Evolutionary conservation across 2,113 vertebrate genomes (phyloP).

Genomic region (Leuciscus idus): DNA sequence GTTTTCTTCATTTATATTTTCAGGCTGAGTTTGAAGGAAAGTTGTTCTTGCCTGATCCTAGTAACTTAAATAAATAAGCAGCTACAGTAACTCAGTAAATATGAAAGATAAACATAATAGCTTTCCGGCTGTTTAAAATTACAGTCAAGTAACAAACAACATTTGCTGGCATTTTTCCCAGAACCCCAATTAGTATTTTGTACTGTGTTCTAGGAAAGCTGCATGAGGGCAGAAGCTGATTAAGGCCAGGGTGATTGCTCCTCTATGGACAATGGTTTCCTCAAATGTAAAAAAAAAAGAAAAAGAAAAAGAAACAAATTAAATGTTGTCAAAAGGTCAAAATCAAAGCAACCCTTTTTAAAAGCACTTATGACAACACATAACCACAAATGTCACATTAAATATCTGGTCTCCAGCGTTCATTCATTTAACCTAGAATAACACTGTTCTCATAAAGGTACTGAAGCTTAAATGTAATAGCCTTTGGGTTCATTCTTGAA

Average conservation of each 20-base stretch:
- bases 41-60: background rate
- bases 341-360: background rate
- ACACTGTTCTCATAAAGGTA: background rate
- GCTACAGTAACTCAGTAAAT: background rate
- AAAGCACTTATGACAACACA: background rate
- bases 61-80: background rate
- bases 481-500: background rate
- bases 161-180: constrained; percentile 16
- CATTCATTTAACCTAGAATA: background rate
- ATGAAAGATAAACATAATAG: background rate
- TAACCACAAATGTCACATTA: background rate
- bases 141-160: constrained; percentile 4
- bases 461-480: background rate
- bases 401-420: background rate
- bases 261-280: background rate
- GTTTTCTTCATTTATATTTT: no score
- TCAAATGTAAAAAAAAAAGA: background rate
- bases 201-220: background rate
- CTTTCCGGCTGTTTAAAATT: background rate
- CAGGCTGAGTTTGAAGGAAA: background rate
- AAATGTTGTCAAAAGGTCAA: background rate
- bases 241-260: background rate
- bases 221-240: background rate
- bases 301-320: background rate
- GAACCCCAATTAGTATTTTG: constrained; percentile 22